Evolutionary conservation across 2,888 invertebrate genomes (phyloP), one percentile per base, ranked within the genome.

Genomic region (Noctua fimbriata): DNA sequence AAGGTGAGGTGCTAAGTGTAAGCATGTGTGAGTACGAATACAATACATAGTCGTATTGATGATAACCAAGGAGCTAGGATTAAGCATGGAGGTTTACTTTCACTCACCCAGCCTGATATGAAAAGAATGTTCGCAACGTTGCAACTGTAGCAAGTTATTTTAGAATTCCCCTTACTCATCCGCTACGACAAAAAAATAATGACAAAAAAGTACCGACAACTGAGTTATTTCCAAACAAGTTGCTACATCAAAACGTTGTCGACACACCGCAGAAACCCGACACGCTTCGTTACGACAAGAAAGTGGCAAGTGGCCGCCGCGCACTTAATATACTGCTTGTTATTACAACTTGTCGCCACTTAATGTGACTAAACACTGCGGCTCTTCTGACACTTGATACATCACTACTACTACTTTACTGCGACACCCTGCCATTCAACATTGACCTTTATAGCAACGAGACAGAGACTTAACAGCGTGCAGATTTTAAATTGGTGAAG

Each of bases 311-410:
- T 89, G 89, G 86, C 89, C 84, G 78, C 78, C 80, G 85, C 87
- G 85, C 87, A 82, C 86, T 92, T 93, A 93, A 94, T 94, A 95
- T 91, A 94, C 92, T 92, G 92, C 93, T 92, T 96, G 96, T 96
- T 96, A 92, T 96, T 95, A 93, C 93, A 95, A 94, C 91, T 92
- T 93, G 95, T 94, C 94, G 93, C 93, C 96, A 95, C 96, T 95
- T 95, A 94, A 92, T 89, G 88, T 86, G 88, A 88, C 91, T 89
- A 89, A 90, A 91, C 89, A 89, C 80, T 88, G 91, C 93, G 93
- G 92, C 91, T 90, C 91, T 91, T 94, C 89, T 94, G 95, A 92
- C 94, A 96, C 90, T 89, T 90, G 93, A 96, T 90, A 95, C 93
- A 72, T 75, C 82, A 73, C 72, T 44, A 67, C 72, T 47, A 80